Evolutionary conservation across 2,113 vertebrate genomes (phyloP), one percentile per base, ranked within the genome.

Genomic region (Crypturellus undulatus): DNA sequence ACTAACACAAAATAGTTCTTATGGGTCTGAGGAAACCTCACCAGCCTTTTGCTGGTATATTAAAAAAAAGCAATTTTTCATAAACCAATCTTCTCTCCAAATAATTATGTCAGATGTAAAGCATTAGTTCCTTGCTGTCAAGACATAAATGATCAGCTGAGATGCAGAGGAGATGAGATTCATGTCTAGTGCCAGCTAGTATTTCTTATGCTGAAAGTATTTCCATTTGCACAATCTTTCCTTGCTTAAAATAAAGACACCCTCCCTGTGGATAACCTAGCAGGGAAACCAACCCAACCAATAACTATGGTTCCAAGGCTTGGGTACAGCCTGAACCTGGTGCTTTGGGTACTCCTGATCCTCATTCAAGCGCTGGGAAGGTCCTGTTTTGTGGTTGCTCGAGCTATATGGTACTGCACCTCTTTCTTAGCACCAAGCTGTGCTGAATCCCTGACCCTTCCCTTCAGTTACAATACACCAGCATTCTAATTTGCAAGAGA

Each of bases 391-490:
- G 8, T 10, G 26, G 72, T 60, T 45, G 24, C 32, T 58, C 4
- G 62, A 59, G 30, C 56, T 6, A 12, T 1, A 2, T 3, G 3
- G 38, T 65, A 49, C 73, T 38, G 0, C 15, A 12, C 18, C 9
- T 70, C 12, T 51, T 25, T 70, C 12, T 51, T 25, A 71, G 32
- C 24, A 30, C 65, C 15, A 43, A 36, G 19, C 60, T 59, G 47
- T n/a, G 64, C 52, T 15, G 26, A 69, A 4, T 32, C 34, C 42
- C n/a, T 56, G 67, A 36, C 47, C 9, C n/a, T 58, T 68, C 63
- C 38, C 34, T 73, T 70, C 60, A 16, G 32, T 3, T 69, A 18
- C 67, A 49, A 22, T 65, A 72, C 52, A 49, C 42, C 38, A 56
- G 6, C 22, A 19, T 15, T 40, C 7, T 45, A 3, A 45, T 7